A percentile compares a stretch with the other conserved stretches of the same genome.
Conservation (phyloP, 1,140 invertebrate species). For the Probaryconus sp. region DNA sequence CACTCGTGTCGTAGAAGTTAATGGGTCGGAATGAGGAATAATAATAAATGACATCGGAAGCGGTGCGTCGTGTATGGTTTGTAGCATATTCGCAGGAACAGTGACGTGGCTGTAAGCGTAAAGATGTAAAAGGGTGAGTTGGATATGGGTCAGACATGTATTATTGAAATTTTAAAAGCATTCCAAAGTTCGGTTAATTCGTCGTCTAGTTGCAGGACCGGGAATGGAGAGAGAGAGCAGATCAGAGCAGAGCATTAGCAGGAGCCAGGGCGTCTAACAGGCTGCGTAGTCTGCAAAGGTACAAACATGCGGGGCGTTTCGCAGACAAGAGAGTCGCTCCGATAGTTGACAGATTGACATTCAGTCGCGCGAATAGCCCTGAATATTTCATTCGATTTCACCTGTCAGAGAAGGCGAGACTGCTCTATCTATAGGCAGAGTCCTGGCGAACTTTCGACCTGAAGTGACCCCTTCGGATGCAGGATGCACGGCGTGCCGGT, state of each 20-base stretch:
- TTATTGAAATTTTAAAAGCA: conserved; percentile 75
- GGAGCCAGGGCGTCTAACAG: conserved; percentile 29
- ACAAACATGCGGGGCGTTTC: conserved; percentile 37
- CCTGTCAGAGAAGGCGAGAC: conserved; percentile 70
- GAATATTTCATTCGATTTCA: conserved; percentile 74
- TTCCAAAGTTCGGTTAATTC: conserved; percentile 71
- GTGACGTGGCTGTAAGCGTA: conserved; percentile 1
- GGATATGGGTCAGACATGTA: conserved; percentile 71
- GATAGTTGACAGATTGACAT: conserved; percentile 75
- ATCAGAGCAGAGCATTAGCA: conserved; percentile 51
- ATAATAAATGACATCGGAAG: not conserved
- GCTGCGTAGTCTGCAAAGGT: conserved; percentile 43
- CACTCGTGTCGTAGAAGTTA: no score
- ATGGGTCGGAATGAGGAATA: no score
- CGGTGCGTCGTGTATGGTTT: conserved; percentile 14
- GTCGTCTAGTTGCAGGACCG: conserved; percentile 31
- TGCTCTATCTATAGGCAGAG: conserved; percentile 65
- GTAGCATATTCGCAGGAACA: conserved; percentile 4
- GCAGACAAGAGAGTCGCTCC: conserved; percentile 55
- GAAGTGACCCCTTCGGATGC: conserved; percentile 64
- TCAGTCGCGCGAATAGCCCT: conserved; percentile 70
- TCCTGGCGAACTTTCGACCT: conserved; percentile 74
- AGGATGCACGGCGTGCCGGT: conserved; percentile 28
- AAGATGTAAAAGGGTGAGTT: conserved; percentile 54
- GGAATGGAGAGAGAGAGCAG: no score